Conservation (phyloP, 2,797 vertebrate genomes). For the Melanotaenia parkinsoni region DNA sequence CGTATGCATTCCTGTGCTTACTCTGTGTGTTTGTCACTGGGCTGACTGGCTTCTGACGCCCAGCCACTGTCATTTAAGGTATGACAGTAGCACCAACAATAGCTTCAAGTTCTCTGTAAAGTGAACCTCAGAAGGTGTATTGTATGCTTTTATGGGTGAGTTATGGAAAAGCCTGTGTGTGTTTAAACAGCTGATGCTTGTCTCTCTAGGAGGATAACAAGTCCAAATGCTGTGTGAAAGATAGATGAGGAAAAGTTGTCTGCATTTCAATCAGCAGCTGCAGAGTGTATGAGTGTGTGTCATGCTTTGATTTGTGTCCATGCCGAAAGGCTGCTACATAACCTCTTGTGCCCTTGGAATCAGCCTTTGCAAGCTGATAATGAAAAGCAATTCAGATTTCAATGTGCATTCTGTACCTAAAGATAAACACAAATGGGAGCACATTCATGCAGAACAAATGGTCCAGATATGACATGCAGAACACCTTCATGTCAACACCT, state of each 20-base stretch:
- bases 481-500: conserved; percentile 30
- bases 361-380: conserved; percentile 16
- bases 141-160: conserved; percentile 19
- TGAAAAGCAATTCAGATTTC: conserved; percentile 21
- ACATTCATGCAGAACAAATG: conserved; percentile 39
- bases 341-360: conserved; percentile 24
- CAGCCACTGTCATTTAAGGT: conserved; percentile 41
- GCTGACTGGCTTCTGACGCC: conserved; percentile 23
- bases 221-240: not conserved
- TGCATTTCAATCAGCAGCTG: not conserved
- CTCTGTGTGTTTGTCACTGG: conserved; percentile 19
- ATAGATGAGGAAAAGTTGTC: not conserved
- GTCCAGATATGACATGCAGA: conserved; percentile 44
- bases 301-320: conserved; percentile 2
- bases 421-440: conserved; percentile 38
- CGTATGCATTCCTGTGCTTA: conserved; percentile 25
- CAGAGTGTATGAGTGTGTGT: not conserved
- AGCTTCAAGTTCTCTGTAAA: conserved; percentile 30
- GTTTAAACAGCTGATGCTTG: conserved; percentile 27
- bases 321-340: conserved; percentile 13
- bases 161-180: conserved; percentile 3
- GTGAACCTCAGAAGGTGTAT: conserved; percentile 1
- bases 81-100: conserved; percentile 56
- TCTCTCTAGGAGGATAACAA: not conserved
- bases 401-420: conserved; percentile 17